These are phyloP conservation scores for Autographa gamma DNA, from an alignment of 2,888 invertebrate species.

Conservation along the genomic window DNA sequence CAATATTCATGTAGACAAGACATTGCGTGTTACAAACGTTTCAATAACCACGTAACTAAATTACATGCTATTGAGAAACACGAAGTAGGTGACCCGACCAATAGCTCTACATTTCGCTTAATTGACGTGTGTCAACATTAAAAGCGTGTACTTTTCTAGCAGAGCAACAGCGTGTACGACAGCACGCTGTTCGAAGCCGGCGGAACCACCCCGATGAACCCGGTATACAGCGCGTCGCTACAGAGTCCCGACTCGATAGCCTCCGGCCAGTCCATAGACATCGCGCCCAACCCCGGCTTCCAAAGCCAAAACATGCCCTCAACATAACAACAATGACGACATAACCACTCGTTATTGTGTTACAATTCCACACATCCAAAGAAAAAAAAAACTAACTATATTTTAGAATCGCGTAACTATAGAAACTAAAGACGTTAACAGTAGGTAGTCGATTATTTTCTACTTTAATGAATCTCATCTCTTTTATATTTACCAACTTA, in stretches of 20 bases:
- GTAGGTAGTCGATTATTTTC: slow-evolving; percentile 57
- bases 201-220: slow-evolving; percentile 90
- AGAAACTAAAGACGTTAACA: slow-evolving; percentile 50
- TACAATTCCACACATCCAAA: slow-evolving; percentile 59
- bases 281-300: slow-evolving; percentile 67
- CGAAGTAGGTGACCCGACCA: slow-evolving; percentile 2
- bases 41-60: slow-evolving; percentile 3
- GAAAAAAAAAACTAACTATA: slow-evolving; percentile 59
- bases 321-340: slow-evolving; percentile 77
- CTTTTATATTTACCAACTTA: slow-evolving; percentile 40
- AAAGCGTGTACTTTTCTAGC: slow-evolving; percentile 60
- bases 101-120: slow-evolving; percentile 3
- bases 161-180: slow-evolving; percentile 93
- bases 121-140: not conserved
- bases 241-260: slow-evolving; percentile 93
- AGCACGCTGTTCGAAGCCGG: slow-evolving; percentile 92
- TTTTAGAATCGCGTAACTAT: slow-evolving; percentile 54
- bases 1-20: not conserved
- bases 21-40: not conserved
- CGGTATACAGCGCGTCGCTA: slow-evolving; percentile 91
- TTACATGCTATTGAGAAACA: slow-evolving; percentile 2
- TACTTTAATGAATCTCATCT: slow-evolving; percentile 57
- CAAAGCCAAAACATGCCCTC: slow-evolving; percentile 75
- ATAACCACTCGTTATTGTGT: slow-evolving; percentile 55
- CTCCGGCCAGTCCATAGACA: slow-evolving; percentile 84